phyloP scores from a whole-genome alignment of 1,140 invertebrate species.

The Onthophagus taurus region DNA sequence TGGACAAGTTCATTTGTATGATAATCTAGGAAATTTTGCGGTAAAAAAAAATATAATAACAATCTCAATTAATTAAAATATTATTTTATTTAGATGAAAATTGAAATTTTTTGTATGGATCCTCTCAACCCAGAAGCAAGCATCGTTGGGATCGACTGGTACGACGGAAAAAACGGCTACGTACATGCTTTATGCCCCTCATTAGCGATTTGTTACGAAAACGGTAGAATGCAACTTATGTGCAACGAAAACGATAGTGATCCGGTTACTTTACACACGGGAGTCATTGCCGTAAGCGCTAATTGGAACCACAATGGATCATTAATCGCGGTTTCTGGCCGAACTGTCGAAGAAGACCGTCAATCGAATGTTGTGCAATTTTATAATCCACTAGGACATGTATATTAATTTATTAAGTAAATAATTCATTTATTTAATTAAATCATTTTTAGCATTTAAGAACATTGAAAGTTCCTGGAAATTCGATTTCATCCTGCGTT shows the following conservation, averaged over 20 bases:
- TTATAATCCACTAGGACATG: slow-evolving; percentile 78
- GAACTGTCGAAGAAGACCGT: slow-evolving; percentile 44
- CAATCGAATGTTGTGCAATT: slow-evolving; percentile 85
- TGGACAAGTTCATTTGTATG: slow-evolving; percentile 92
- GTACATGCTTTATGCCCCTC: slow-evolving; percentile 63
- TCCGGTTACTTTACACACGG: slow-evolving; percentile 61
- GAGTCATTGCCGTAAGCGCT: slow-evolving; percentile 71
- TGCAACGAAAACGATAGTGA: slow-evolving; percentile 79
- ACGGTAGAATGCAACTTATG: slow-evolving; percentile 82
- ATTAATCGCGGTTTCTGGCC: slow-evolving; percentile 78
- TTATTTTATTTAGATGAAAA: slow-evolving; percentile 46
- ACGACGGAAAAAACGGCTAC: slow-evolving; percentile 63
- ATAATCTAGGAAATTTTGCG: slow-evolving; percentile 74
- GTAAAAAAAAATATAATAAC: slow-evolving; percentile 38
- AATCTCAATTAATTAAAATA: too few species aligned
- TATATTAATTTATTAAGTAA: slow-evolving; percentile 29
- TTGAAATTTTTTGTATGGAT: slow-evolving; percentile 52
- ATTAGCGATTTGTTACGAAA: slow-evolving; percentile 79
- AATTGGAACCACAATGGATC: slow-evolving; percentile 90
- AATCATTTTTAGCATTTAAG: slow-evolving; percentile 54
- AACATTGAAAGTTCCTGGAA: slow-evolving; percentile 80
- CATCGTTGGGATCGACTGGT: slow-evolving; percentile 79
- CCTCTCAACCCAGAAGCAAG: slow-evolving; percentile 38
- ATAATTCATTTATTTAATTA: slow-evolving; percentile 15
- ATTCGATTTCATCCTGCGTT: slow-evolving; percentile 68